These are phyloP conservation scores for Hipposideros larvatus DNA, from an alignment of 2,797 vertebrate genomes.

Conservation along the genomic window DNA sequence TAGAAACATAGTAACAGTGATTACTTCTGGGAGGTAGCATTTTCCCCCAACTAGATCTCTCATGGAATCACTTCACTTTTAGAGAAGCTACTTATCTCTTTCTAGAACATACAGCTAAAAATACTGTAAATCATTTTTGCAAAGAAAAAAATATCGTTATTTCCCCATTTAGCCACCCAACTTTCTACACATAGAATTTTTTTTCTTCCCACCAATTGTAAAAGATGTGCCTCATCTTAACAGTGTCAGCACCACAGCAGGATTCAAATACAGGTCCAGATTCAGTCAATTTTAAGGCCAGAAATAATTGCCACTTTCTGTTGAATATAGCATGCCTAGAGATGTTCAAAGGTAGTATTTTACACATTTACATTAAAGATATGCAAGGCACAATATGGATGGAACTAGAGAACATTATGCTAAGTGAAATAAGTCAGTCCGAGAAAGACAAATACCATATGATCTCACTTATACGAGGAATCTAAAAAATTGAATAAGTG, in stretches of 20 bases:
- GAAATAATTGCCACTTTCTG: constrained; percentile 41
- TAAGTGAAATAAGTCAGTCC: too few relatives aligned
- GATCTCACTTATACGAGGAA: too few relatives aligned
- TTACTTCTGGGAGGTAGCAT: neutral
- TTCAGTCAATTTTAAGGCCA: neutral
- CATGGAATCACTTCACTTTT: neutral
- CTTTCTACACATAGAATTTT: constrained; percentile 41
- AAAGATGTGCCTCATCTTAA: constrained; percentile 16
- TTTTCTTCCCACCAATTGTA: neutral
- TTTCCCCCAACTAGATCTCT: constrained; percentile 21
- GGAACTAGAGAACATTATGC: too few relatives aligned
- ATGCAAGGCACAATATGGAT: neutral
- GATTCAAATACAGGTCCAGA: constrained; percentile 1
- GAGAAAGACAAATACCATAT: too few relatives aligned
- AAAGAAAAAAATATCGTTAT: constrained; percentile 14
- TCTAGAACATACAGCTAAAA: constrained; percentile 48
- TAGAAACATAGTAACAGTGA: neutral
- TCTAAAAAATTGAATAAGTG: too few relatives aligned
- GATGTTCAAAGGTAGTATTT: neutral
- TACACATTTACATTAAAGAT: constrained; percentile 55
- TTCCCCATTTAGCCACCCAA: neutral
- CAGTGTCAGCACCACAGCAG: neutral
- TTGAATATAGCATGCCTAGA: neutral
- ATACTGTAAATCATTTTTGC: neutral
- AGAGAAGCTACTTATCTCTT: constrained; percentile 40